Percentiles rank a stretch among this genome's conserved stretches.
Conservation (phyloP, 35 echinoderm and acorn worm species). For the Anneissia japonica region DNA sequence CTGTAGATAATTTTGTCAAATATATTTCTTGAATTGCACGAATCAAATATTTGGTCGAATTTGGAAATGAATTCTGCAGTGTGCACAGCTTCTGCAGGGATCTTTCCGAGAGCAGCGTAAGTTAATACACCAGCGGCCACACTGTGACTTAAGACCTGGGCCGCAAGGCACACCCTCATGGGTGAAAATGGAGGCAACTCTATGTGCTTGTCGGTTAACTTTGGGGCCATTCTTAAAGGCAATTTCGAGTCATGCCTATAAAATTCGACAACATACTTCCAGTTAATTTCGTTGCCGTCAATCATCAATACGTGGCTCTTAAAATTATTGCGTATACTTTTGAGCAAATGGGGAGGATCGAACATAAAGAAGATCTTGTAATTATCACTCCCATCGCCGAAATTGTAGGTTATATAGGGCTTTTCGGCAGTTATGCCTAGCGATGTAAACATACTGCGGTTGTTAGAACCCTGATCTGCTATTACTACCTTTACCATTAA, state of each 20-base stretch:
- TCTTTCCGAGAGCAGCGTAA: background rate
- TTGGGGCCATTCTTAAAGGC: conserved; percentile 9
- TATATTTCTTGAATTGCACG: background rate
- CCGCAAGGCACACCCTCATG: background rate
- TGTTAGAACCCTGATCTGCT: conserved; percentile 17
- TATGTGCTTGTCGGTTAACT: background rate
- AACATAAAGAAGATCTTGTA: background rate
- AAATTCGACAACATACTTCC: conserved; percentile 6
- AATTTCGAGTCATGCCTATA: background rate
- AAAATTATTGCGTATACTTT: background rate
- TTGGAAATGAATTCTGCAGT: background rate
- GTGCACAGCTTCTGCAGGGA: background rate
- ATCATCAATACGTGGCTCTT: background rate
- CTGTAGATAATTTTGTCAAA: background rate
- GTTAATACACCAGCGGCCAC: conserved; percentile 4
- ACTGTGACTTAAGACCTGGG: conserved; percentile 3
- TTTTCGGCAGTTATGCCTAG: background rate
- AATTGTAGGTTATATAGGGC: conserved; percentile 11
- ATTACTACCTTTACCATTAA: conserved; percentile 11
- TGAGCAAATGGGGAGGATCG: conserved; percentile 14
- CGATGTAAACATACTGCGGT: background rate
- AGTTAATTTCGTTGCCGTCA: background rate
- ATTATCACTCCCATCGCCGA: too few relatives aligned
- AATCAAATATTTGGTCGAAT: conserved; percentile 4
- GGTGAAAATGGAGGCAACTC: background rate